Base-by-base conservation (phyloP, 2,113 vertebrate species). In the Atractosteus spatula region DNA sequence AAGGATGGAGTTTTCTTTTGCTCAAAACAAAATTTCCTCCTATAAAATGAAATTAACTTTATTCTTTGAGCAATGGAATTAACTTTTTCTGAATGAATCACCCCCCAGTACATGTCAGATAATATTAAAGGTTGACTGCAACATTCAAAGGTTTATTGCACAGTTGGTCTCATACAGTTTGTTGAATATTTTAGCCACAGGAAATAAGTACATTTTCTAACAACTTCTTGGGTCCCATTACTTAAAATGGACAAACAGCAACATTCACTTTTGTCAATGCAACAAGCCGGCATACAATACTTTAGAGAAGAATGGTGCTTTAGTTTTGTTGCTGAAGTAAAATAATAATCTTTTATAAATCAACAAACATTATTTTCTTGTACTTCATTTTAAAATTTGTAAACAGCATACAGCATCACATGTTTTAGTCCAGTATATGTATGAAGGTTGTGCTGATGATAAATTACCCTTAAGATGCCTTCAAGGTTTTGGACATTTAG, bases 101-200 rank as follows among this genome's bases (percentile, higher is more conserved):
- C 10, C 11, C 57, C 57, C 14, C 13, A 62, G 3, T 14, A 62
- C 1, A 29, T 29, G 17, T 62, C 47, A 51, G 47, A 62, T 67
- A 64, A 70, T 79, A 81, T 82, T 85, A 89, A 88, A 86, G 83
- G 83, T 83, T 78, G 82, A 86, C 80, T 85, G 89, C 66, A 72
- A 90, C 88, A 87, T 90, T 88, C 85, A 86, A 82, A 61, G 76
- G 84, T 90, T 91, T 91, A 91, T 91, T 92, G 88, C 89, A 87
- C 89, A 85, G 74, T 77, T 77, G 82, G 81, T 77, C 81, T 87
- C 59, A 69, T 89, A 87, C 89, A 89, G 82, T 83, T 82, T 65
- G 3, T 65, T 41, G 75, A 80, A 76, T 76, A 82, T 74, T 83
- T 81, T 75, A 66, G 63, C 71, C 72, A 78, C 66, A 73, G 12